A percentile compares a stretch with the other conserved stretches of the same genome.
Evolutionary conservation across 2,797 vertebrate genomes (phyloP).

Genomic region (Gymnoscopelus braueri): DNA sequence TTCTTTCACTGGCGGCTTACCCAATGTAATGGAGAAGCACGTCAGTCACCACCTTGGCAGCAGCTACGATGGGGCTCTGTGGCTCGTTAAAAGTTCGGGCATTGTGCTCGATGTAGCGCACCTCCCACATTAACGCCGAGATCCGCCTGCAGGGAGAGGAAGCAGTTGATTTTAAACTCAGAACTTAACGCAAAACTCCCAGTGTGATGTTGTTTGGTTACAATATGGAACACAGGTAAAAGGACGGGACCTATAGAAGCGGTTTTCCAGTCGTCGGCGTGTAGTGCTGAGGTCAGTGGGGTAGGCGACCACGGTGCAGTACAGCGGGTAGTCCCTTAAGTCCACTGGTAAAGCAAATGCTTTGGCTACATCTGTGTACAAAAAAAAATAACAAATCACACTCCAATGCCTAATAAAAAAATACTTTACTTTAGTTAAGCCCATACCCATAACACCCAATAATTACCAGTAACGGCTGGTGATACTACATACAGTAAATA

Average conservation of each 20-base stretch:
- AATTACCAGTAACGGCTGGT: no score
- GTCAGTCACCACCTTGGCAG: slow-evolving; percentile 95
- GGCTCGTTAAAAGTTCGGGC: slow-evolving; percentile 98
- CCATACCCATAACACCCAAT: no score
- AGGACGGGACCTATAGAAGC: slow-evolving; percentile 91
- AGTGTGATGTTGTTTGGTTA: background rate
- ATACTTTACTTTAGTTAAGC: no score
- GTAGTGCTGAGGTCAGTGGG: slow-evolving; percentile 95
- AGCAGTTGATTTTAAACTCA: background rate
- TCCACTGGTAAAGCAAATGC: slow-evolving; percentile 92
- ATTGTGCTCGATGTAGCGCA: slow-evolving; percentile 98
- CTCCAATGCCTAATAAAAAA: no score
- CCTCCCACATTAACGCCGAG: slow-evolving; percentile 99
- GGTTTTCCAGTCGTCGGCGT: slow-evolving; percentile 92
- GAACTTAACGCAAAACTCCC: background rate
- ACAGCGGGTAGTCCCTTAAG: slow-evolving; percentile 94
- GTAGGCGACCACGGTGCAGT: slow-evolving; percentile 96
- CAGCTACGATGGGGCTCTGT: slow-evolving; percentile 94
- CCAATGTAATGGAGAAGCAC: slow-evolving; percentile 94
- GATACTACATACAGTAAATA: background rate
- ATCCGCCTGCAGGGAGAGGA: slow-evolving; percentile 85
- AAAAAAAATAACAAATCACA: slow-evolving; percentile 7
- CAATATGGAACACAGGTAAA: background rate
- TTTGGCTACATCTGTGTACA: slow-evolving; percentile 89
- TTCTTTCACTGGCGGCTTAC: slow-evolving; percentile 72